Evolutionary conservation across 2,113 vertebrate species (phyloP).

Genomic region (Isurus oxyrinchus): DNA sequence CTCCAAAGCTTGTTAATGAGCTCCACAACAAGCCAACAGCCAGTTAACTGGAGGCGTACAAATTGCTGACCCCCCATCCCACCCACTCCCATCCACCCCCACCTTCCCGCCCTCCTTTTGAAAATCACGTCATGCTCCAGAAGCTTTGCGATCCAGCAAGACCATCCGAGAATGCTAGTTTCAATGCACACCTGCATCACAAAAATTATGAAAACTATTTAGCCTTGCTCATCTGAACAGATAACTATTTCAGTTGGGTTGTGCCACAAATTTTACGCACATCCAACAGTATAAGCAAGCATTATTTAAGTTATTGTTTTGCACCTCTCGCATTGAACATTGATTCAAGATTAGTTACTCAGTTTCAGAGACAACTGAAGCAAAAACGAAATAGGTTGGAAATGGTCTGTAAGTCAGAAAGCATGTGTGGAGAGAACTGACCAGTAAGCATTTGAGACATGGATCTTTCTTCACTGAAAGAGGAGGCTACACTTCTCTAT

Average conservation of each 20-base stretch:
- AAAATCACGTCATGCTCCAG: neutral
- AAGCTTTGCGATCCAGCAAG: neutral
- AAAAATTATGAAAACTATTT: neutral
- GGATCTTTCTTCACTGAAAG: neutral
- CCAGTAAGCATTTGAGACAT: neutral
- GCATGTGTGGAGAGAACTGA: neutral
- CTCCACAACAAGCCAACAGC: neutral
- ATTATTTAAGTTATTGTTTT: neutral
- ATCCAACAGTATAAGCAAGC: neutral
- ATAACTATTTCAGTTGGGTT: neutral
- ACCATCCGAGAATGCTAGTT: too few relatives aligned
- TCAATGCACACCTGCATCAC: too few relatives aligned
- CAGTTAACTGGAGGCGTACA: neutral
- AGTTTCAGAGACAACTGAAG: neutral
- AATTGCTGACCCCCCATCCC: neutral
- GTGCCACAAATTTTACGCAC: neutral
- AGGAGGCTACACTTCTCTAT: neutral
- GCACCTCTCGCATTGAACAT: neutral
- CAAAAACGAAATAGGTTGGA: neutral
- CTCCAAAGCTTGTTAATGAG: neutral
- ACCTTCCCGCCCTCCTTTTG: neutral
- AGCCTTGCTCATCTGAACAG: neutral
- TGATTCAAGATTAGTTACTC: neutral
- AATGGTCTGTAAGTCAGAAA: too few relatives aligned
- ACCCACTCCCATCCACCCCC: too few relatives aligned